A percentile compares a stretch with the other conserved stretches of the same genome.
These are phyloP conservation scores for Xanthia icteritia DNA, from an alignment of 2,888 invertebrate genomes.

Conservation along the genomic window DNA sequence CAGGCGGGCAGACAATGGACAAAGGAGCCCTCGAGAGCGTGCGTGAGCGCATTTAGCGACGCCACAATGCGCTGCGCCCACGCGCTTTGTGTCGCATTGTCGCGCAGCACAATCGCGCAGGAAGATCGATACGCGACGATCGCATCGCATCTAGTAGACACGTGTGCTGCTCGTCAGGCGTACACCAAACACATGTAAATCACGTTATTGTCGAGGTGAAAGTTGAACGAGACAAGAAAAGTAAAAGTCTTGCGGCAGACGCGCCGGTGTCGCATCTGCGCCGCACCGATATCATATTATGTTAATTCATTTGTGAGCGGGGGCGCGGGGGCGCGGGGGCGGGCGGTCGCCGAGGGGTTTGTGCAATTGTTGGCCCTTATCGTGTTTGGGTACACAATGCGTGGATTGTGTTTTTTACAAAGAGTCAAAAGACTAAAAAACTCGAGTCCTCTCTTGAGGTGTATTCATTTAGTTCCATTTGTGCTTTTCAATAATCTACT, in stretches of 20 bases:
- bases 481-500: constrained; percentile 81
- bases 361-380: constrained; percentile 81
- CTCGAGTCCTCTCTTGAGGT: constrained; percentile 74
- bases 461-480: constrained; percentile 80
- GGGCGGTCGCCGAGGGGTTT: constrained; percentile 77
- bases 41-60: constrained; percentile 79
- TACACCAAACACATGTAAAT: constrained; percentile 83
- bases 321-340: constrained; percentile 71
- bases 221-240: constrained; percentile 87
- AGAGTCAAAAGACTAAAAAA: constrained; percentile 81
- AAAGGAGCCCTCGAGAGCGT: constrained; percentile 81
- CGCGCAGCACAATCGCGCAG: constrained; percentile 78
- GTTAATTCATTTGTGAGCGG: constrained; percentile 77
- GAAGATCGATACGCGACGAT: constrained; percentile 78
- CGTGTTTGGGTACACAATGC: constrained; percentile 78
- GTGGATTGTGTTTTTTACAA: constrained; percentile 79
- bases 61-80: constrained; percentile 85
- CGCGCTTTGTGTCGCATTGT: constrained; percentile 78
- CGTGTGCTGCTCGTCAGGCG: constrained; percentile 68
- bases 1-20: constrained; percentile 86
- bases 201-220: constrained; percentile 87
- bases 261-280: constrained; percentile 80
- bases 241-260: constrained; percentile 84
- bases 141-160: constrained; percentile 69
- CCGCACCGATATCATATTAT: constrained; percentile 81